Percentiles rank a stretch among this genome's conserved stretches.
These are phyloP conservation scores for Cynaeus angustus DNA, from an alignment of 2,888 invertebrate genomes.

Conservation along the genomic window DNA sequence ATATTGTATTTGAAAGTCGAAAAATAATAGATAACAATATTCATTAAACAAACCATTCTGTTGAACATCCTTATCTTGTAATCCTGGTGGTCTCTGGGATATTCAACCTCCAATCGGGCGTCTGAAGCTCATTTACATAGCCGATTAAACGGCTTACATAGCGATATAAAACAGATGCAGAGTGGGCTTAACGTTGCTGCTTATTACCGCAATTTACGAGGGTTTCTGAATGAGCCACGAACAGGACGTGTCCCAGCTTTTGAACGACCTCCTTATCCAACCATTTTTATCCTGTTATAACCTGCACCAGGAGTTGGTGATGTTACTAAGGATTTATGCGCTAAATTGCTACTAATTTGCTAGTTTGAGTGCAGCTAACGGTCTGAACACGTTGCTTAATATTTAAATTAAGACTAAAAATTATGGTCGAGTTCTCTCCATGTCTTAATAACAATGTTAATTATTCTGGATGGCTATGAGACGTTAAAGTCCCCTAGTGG, in stretches of 20 bases:
- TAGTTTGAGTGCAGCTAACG: constrained; percentile 39
- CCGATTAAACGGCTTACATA: constrained; percentile 64
- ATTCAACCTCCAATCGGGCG: constrained; percentile 26
- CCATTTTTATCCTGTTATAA: constrained; percentile 12
- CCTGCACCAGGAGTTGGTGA: constrained; percentile 33
- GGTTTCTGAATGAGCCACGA: constrained; percentile 53
- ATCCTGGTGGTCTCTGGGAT: constrained; percentile 34
- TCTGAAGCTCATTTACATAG: constrained; percentile 61
- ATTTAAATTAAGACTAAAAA: constrained; percentile 41
- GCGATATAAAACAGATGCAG: constrained; percentile 65
- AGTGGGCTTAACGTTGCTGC: constrained; percentile 60
- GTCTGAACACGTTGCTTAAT: constrained; percentile 43
- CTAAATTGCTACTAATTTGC: constrained; percentile 34
- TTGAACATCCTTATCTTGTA: constrained; percentile 35
- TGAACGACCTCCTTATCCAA: constrained; percentile 53
- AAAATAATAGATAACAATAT: constrained; percentile 1
- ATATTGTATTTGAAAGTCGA: neutral
- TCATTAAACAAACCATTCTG: neutral
- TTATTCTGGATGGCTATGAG: constrained; percentile 30
- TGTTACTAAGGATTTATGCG: constrained; percentile 37
- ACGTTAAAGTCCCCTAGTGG: neutral
- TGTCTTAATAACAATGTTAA: constrained; percentile 49
- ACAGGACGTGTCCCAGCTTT: constrained; percentile 54
- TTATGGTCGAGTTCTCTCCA: constrained; percentile 35
- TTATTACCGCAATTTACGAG: constrained; percentile 60